These are phyloP conservation scores for Ameiurus melas DNA, from an alignment of 2,113 vertebrate genomes.

Conservation along the genomic window DNA sequence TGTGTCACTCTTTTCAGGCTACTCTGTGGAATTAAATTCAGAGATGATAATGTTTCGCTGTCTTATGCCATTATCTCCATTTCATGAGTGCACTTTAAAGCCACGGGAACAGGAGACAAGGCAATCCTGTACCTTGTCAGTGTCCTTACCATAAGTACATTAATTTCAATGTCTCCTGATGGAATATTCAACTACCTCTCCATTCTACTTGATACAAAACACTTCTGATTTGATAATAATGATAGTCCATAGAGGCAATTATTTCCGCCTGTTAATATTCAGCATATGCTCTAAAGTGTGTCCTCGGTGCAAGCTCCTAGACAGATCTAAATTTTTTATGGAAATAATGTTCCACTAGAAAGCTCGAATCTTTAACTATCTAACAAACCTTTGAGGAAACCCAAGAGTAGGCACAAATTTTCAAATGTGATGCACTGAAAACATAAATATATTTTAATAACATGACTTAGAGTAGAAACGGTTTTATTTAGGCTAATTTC, in stretches of 20 bases:
- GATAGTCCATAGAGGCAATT: slow-evolving; percentile 30
- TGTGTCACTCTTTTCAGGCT: neutral
- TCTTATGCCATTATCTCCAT: neutral
- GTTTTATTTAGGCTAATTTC: neutral
- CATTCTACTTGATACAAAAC: slow-evolving; percentile 33
- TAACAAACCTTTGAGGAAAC: neutral
- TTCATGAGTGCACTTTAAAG: slow-evolving; percentile 12
- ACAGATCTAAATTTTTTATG: neutral
- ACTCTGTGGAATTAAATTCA: neutral
- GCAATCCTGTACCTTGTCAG: slow-evolving; percentile 3
- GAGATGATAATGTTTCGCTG: neutral
- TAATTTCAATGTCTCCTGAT: slow-evolving; percentile 29
- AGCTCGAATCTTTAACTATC: neutral
- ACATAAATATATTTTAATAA: neutral
- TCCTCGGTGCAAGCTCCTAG: slow-evolving; percentile 18
- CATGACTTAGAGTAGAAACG: neutral
- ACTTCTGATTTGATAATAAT: slow-evolving; percentile 21
- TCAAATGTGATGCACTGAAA: neutral
- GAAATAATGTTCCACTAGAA: neutral
- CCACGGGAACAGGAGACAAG: neutral
- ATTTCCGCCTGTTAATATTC: slow-evolving; percentile 14
- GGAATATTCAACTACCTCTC: slow-evolving; percentile 16
- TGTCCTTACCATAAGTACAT: slow-evolving; percentile 3
- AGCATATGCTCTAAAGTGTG: neutral
- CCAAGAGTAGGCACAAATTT: neutral